Evolutionary conservation across 2,797 vertebrate species (phyloP).

Genomic region (Gymnoscopelus braueri): DNA sequence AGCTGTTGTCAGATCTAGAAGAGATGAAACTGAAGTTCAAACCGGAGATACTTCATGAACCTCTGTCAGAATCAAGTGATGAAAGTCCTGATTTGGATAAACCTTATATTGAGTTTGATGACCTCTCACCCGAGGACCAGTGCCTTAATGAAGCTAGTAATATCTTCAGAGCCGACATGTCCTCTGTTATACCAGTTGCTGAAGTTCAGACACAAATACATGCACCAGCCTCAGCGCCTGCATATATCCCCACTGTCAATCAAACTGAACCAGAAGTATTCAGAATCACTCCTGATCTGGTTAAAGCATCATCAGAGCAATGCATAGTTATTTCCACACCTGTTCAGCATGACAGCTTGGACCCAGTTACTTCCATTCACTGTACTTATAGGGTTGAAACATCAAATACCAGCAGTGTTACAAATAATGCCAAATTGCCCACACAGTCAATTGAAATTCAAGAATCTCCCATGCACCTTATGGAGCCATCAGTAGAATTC

Average conservation of each 20-base stretch:
- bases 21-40: conserved; percentile 59
- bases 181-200: conserved; percentile 29
- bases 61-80: conserved; percentile 39
- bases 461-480: conserved; percentile 29
- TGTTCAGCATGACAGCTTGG: conserved; percentile 16
- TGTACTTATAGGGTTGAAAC: neutral
- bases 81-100: conserved; percentile 35
- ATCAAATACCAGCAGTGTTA: conserved; percentile 1
- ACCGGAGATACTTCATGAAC: conserved; percentile 34
- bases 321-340: conserved; percentile 1
- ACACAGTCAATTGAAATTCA: conserved; percentile 9
- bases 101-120: conserved; percentile 35
- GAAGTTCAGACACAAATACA: conserved; percentile 23
- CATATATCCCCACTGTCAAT: conserved; percentile 21
- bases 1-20: conserved; percentile 59
- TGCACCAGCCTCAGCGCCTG: conserved; percentile 13
- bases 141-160: conserved; percentile 24
- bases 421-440: conserved; percentile 3
- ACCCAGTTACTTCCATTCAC: conserved; percentile 3
- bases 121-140: conserved; percentile 41
- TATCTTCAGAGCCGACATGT: neutral
- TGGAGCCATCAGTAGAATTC: conserved; percentile 16
- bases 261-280: conserved; percentile 35
- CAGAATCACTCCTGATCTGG: conserved; percentile 41
- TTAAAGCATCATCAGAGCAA: conserved; percentile 40